phyloP scores from a whole-genome alignment of 1,140 invertebrate species.

The Diorhabda carinulata region DNA sequence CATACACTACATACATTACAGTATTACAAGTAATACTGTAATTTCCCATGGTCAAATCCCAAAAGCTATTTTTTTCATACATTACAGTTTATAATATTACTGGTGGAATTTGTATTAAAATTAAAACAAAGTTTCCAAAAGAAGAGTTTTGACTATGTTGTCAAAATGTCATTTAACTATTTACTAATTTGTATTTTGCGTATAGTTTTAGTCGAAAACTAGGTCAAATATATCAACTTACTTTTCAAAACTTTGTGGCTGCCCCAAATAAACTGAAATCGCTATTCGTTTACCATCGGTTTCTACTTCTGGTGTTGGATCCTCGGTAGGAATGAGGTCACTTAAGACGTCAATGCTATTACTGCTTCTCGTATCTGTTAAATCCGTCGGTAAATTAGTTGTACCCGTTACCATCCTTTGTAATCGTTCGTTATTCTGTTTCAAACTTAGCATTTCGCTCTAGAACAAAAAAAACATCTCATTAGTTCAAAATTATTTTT shows the following conservation, averaged over 20 bases:
- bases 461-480: constrained; percentile 49
- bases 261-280: constrained; percentile 78
- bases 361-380: constrained; percentile 39
- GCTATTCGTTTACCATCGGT: constrained; percentile 82
- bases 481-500: no score
- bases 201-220: no score
- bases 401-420: constrained; percentile 70
- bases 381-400: constrained; percentile 43
- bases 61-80: no score
- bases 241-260: constrained; percentile 71
- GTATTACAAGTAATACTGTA: no score
- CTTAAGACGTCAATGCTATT: constrained; percentile 40
- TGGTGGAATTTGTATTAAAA: not conserved
- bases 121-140: not conserved
- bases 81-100: no score
- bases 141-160: not conserved
- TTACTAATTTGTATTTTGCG: no score
- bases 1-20: no score
- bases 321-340: constrained; percentile 53
- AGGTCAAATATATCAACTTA: constrained; percentile 47
- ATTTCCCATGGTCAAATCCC: no score
- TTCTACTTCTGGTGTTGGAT: constrained; percentile 58
- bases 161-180: not conserved
- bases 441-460: constrained; percentile 94
- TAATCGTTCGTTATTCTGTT: constrained; percentile 93